Evolutionary conservation across 2,888 invertebrate species (phyloP).

Genomic region (Tachina grossa): DNA sequence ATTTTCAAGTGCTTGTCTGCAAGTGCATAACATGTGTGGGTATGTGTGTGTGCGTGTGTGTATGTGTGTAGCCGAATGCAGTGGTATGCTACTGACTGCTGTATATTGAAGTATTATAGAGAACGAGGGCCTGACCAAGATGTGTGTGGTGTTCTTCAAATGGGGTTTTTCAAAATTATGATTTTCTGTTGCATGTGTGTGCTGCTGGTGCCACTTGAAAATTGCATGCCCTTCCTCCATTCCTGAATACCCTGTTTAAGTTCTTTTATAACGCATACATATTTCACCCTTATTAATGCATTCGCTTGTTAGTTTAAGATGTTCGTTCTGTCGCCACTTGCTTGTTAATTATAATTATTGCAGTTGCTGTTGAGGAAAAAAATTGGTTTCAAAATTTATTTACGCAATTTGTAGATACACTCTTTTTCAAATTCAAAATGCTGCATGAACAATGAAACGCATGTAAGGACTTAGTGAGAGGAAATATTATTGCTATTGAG

Average conservation of each 20-base stretch:
- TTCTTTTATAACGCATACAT: constrained; percentile 25
- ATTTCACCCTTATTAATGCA: constrained; percentile 53
- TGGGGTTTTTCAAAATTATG: constrained; percentile 32
- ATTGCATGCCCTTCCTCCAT: constrained; percentile 18
- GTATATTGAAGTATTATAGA: constrained; percentile 46
- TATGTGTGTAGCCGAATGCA: no score
- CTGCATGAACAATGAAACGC: neutral
- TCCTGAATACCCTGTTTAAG: neutral
- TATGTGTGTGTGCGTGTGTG: neutral
- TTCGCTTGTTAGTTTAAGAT: constrained; percentile 55
- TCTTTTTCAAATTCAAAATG: neutral
- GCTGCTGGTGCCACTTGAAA: constrained; percentile 36
- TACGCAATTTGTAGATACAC: constrained; percentile 43
- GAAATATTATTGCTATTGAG: neutral
- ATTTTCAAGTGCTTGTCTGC: constrained; percentile 57
- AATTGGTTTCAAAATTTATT: constrained; percentile 39
- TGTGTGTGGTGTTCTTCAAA: constrained; percentile 21
- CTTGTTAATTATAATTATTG: constrained; percentile 55
- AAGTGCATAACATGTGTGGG: neutral
- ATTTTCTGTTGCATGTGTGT: constrained; percentile 25
- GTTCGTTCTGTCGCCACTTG: neutral
- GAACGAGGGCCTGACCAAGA: neutral
- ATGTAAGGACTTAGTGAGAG: constrained; percentile 32
- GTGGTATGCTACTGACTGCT: no score
- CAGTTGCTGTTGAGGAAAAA: constrained; percentile 37